These are phyloP conservation scores for Megamerina dolium DNA, from an alignment of 2,888 invertebrate species.

Conservation along the genomic window DNA sequence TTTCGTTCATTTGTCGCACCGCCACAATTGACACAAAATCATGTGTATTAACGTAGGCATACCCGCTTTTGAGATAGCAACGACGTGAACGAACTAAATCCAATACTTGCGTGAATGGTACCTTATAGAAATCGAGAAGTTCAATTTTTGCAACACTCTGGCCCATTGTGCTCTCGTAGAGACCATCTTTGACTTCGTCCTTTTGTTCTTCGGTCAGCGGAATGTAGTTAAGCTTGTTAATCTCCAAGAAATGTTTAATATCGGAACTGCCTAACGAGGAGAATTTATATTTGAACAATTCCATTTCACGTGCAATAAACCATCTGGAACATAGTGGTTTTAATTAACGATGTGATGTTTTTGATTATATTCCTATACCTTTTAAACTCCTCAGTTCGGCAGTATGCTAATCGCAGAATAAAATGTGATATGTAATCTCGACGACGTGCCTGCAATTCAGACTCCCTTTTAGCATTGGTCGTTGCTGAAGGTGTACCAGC, in stretches of 20 bases:
- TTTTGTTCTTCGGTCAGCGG: slow-evolving; percentile 66
- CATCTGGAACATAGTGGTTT: slow-evolving; percentile 54
- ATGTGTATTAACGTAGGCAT: slow-evolving; percentile 77
- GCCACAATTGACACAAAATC: slow-evolving; percentile 82
- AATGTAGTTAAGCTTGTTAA: slow-evolving; percentile 62
- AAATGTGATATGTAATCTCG: slow-evolving; percentile 91
- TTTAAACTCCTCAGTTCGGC: slow-evolving; percentile 75
- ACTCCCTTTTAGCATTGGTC: slow-evolving; percentile 54
- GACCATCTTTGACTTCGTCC: slow-evolving; percentile 54
- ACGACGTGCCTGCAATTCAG: slow-evolving; percentile 61
- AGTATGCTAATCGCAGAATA: slow-evolving; percentile 85
- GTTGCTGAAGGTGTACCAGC: slow-evolving; percentile 23
- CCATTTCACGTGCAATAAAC: slow-evolving; percentile 84
- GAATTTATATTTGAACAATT: slow-evolving; percentile 79
- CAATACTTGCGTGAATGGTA: slow-evolving; percentile 78
- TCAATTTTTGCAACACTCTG: slow-evolving; percentile 56
- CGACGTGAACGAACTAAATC: slow-evolving; percentile 74
- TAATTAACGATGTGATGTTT: not conserved
- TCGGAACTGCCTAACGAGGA: slow-evolving; percentile 55
- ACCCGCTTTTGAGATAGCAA: slow-evolving; percentile 74
- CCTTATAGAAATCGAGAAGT: slow-evolving; percentile 68
- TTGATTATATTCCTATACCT: slow-evolving; percentile 33
- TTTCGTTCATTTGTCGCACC: slow-evolving; percentile 61
- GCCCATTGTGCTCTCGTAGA: slow-evolving; percentile 58
- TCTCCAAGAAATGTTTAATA: slow-evolving; percentile 60